A percentile compares a stretch with the other conserved stretches of the same genome.
Conservation (phyloP, 2,113 vertebrate genomes). For the Erythrocercus mccallii region DNA sequence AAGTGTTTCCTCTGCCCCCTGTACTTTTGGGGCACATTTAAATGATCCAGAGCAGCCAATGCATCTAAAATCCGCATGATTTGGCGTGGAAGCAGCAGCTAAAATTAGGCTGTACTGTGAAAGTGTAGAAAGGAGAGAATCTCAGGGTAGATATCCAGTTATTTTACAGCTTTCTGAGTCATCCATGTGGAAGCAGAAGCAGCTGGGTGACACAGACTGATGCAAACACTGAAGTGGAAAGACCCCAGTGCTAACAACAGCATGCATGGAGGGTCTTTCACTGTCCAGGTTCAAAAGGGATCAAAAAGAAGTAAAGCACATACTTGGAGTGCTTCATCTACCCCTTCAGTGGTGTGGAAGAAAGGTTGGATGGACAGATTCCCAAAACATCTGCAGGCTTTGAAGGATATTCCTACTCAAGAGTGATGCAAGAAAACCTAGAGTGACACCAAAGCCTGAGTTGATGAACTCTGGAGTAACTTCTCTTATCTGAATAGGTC, state of each 20-base stretch:
- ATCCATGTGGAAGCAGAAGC: background rate
- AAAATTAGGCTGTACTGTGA: background rate
- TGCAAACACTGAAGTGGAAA: background rate
- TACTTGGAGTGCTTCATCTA: background rate
- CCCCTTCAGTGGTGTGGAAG: background rate
- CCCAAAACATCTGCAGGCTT: background rate
- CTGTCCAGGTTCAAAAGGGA: background rate
- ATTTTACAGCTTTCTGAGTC: slow-evolving; percentile 24
- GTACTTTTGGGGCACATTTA: background rate
- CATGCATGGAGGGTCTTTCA: background rate
- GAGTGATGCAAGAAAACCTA: background rate
- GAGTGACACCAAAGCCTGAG: background rate
- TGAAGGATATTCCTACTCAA: background rate
- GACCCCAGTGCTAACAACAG: background rate
- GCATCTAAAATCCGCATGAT: background rate
- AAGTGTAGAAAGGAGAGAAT: background rate
- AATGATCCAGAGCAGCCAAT: background rate
- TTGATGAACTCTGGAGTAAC: background rate
- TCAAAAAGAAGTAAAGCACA: background rate
- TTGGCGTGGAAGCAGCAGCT: background rate
- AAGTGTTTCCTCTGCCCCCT: background rate
- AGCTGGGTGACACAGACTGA: background rate
- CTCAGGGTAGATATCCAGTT: background rate
- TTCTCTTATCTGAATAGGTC: background rate
- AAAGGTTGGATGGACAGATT: background rate